Evolutionary conservation across 92 coral and sea anemone species (phyloP), one percentile per base, ranked within the genome.

Genomic region (Zoanthus sociatus): DNA sequence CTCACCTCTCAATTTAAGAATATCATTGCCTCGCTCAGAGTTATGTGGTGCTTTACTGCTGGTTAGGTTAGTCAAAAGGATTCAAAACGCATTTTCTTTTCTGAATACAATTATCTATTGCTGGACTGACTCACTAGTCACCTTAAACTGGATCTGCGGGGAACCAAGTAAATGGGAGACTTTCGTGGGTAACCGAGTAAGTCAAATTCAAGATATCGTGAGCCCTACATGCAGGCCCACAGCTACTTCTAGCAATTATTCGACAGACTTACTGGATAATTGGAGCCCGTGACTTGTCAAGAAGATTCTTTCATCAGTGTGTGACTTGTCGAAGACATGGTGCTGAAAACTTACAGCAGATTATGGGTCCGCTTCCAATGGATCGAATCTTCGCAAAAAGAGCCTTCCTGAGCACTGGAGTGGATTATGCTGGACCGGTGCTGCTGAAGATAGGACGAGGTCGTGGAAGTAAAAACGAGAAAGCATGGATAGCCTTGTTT

Each of bases 371-470:
- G 64, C 56, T 92, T 0, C 90, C 92, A 87, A 20, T 87, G 6
- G 83, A 87, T 44, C 87, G 93, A 32, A 77, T 90, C 5, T 73
- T 54, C 6, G 83, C 90, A 21, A 79, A 87, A 42, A 78, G 79
- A 33, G 90, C 88, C 67, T 84, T 87, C 73, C 86, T 85, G 78
- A 88, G 73, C 50, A 92, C 86, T 6, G 82, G 84, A 53, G 89
- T 91, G 12, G 92, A 90, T 84, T 92, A 84, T 47, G 93, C 92
- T 42, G 93, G 95, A 21, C 87, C 92, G 5, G 71, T 92, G 2
- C 81, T 70, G 7, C 82, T 92, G 47, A 93, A 90, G 70, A 78
- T 77, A 17, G 87, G 95, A 64, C 26, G 90, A 30, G 83, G 33
- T 16, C 78, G 92, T 75, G 86, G 84, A 74, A 92, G 90, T 12